Evolutionary conservation across 2,797 vertebrate species (phyloP).

Genomic region (Eulemur mongoz): DNA sequence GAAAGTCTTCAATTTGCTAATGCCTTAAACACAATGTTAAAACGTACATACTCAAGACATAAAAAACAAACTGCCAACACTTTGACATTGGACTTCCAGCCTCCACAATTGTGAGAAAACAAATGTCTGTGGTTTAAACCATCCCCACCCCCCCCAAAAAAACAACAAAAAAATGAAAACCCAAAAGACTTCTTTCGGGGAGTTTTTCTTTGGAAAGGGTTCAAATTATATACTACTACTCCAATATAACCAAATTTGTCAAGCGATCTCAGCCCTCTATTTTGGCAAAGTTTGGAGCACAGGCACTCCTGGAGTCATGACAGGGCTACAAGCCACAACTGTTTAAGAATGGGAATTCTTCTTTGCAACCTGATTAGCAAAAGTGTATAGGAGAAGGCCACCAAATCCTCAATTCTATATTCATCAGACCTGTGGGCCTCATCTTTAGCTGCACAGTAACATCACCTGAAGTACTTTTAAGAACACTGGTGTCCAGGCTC

Average conservation of each 20-base stretch:
- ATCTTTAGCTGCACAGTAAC: background rate
- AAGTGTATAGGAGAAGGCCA: background rate
- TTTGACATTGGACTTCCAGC: background rate
- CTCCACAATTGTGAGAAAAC: background rate
- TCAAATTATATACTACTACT: background rate
- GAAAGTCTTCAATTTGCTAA: slow-evolving; percentile 33
- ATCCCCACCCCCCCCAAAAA: background rate
- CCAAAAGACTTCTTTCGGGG: background rate
- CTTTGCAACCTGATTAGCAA: slow-evolving; percentile 1
- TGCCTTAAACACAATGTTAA: slow-evolving; percentile 25
- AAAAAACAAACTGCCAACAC: background rate
- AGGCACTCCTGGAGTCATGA: background rate
- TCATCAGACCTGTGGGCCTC: background rate
- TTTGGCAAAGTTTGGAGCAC: slow-evolving; percentile 4
- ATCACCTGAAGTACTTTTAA: background rate
- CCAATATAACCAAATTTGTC: background rate
- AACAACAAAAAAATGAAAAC: background rate
- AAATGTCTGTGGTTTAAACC: background rate
- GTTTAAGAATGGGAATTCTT: background rate
- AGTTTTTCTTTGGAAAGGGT: background rate
- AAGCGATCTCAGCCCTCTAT: background rate
- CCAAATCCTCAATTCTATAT: slow-evolving; percentile 26
- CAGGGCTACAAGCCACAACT: background rate
- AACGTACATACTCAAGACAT: background rate
- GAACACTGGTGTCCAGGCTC: background rate